Base-by-base conservation (phyloP, 1,140 invertebrate genomes). In the Nasonia vitripennis region DNA sequence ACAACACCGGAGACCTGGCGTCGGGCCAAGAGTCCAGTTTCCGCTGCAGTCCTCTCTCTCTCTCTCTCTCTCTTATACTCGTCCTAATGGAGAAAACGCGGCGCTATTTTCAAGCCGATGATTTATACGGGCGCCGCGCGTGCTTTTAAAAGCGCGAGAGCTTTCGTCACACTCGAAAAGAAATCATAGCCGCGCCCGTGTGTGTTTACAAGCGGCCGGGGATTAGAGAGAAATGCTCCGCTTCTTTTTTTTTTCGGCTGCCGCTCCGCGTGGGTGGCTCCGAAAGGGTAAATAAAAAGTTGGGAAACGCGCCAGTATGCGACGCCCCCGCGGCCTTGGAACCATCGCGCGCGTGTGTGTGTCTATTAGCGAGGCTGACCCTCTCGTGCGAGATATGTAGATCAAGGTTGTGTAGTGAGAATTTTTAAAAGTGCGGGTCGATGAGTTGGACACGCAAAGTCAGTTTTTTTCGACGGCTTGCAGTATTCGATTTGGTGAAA, bases 1-100 rank as follows among this genome's bases (percentile, higher is more conserved):
- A 71, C 68, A 71, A 71, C 68, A 34, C 68, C 5, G 6, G n/a
- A 71, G 27, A 11, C 3, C 2, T 71, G 23, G 68, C 23, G 2
- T 71, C 23, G 27, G 27, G 68, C 68, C 23, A 34, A 71, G 23
- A 31, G 55, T 62, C 55, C 55, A 62, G 23, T 71, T 34, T 2
- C 17, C 20, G 62, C n/a, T 51, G 48, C 48, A 14, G n/a, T 23
- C n/a, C n/a, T 2, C n/a, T 1, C 20, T 68, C 48, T 17, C 48
- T 51, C 48, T 51, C 45, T 23, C 17, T 9, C 68, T 27, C 6
- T 31, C n/a, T 17, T 1, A 9, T 12, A 7, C 27, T 31, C 23
- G 23, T 7, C 67, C 10, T 71, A 71, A 71, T 71, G 68, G 68
- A 71, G 68, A 71, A 62, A n/a, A 31, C 62, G 62, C 68, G 68